Evolutionary conservation across 2,888 invertebrate species (phyloP), one percentile per base, ranked within the genome.

Genomic region (Rosalia funebris): DNA sequence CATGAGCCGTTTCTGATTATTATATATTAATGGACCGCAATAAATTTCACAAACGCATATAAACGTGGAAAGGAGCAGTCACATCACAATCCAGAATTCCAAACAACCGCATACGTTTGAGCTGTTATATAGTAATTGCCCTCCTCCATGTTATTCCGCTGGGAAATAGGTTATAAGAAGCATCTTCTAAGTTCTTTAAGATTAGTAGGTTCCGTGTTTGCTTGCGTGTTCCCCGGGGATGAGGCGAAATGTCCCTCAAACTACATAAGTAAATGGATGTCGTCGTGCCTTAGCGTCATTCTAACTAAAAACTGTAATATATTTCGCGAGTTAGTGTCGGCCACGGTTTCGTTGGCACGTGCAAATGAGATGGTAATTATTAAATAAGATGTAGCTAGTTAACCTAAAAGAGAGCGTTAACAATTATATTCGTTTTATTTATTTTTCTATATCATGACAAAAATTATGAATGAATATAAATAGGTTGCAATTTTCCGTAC

Each of bases 261-360:
- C 41, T 53, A 42, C 32, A 17, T 32, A 42, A 53, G 53, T 53
- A 53, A 53, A 50, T 50, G 39, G 50, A 50, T 50, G 50, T 50
- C 37, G 50, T 39, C 39, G 37, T 20, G 50, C 25, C 37, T 50
- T 20, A 50, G 39, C 50, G 50, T 50, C 50, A 31, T 41, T 50
- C 50, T 25, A 16, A 25, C 31, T 39, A 25, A 34, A 20, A 39
- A 50, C 50, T 15, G 50, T 50, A 41, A 50, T 50, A 50, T 50
- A 50, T 50, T 50, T 50, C 39, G 25, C 39, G 39, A 39, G 15
- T 5, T 25, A n/a, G 15, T 7, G 12, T 25, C 20, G 39, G 1
- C 12, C 10, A 12, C 5, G 1, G 5, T 34, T 17, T 12, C 17
- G 36, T 15, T 50, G 39, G 39, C 39, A 20, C 39, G 31, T 50